Evolutionary conservation across 2,797 vertebrate genomes (phyloP).

Genomic region (Octomys mimax): DNA sequence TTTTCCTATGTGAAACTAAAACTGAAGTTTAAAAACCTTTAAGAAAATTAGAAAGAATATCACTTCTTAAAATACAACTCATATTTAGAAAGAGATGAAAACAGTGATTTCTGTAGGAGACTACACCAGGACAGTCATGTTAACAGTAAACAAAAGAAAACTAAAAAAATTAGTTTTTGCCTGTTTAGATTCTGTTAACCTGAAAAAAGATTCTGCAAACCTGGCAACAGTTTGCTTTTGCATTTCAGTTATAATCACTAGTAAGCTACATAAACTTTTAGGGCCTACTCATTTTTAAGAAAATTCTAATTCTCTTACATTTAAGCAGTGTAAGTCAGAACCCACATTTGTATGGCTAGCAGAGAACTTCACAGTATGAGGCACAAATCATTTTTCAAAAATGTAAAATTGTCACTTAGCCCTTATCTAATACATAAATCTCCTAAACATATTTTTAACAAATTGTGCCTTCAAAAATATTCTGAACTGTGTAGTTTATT

Average conservation of each 20-base stretch:
- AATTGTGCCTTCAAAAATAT: constrained; percentile 64
- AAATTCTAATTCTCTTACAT: constrained; percentile 55
- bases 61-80: constrained; percentile 52
- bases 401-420: neutral
- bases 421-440: constrained; percentile 8
- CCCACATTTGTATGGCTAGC: neutral
- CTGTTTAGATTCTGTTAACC: neutral
- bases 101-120: neutral
- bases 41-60: neutral
- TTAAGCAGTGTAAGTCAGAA: constrained; percentile 25
- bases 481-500: constrained; percentile 61
- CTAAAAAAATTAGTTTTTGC: neutral
- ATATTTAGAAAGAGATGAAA: constrained; percentile 20
- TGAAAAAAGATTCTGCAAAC: constrained; percentile 48
- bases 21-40: constrained; percentile 32
- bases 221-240: neutral
- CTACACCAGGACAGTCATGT: neutral
- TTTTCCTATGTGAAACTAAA: constrained; percentile 43
- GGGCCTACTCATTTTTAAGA: constrained; percentile 33
- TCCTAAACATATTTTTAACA: constrained; percentile 45
- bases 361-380: neutral
- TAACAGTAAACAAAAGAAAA: constrained; percentile 37
- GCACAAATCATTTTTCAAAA: constrained; percentile 59
- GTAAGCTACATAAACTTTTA: neutral
- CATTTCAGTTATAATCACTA: constrained; percentile 48